phyloP scores from a whole-genome alignment of 2,113 vertebrate species.

The Gopherus flavomarginatus region DNA sequence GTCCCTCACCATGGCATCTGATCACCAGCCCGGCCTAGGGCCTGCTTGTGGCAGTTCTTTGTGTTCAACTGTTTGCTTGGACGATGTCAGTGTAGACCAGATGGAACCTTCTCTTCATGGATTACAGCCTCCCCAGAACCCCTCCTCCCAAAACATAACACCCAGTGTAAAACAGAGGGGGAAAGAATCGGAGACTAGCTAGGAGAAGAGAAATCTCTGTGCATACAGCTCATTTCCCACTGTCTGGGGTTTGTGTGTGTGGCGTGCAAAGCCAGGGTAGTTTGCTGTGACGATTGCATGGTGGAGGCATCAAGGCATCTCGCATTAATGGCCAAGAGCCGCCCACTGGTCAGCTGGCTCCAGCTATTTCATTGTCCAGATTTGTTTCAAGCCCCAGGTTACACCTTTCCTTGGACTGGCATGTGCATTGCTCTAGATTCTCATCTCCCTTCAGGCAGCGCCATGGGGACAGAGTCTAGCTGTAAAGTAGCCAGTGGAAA shows the following conservation, averaged over 20 bases:
- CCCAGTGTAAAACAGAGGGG: not conserved
- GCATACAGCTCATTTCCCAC: not conserved
- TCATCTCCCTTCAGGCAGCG: not conserved
- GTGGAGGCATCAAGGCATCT: not conserved
- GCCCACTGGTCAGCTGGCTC: not conserved
- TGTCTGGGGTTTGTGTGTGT: not conserved
- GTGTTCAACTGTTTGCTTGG: not conserved
- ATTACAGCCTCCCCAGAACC: not conserved
- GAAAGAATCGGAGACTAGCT: not conserved
- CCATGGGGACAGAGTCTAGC: not conserved
- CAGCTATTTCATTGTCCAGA: not conserved
- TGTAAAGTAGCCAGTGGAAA: not conserved
- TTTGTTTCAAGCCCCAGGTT: not conserved
- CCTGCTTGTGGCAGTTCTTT: not conserved
- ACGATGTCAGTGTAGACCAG: not conserved
- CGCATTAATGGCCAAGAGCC: not conserved
- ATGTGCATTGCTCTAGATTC: not conserved
- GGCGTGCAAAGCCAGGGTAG: not conserved
- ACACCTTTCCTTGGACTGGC: not conserved
- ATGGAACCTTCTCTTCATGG: not conserved
- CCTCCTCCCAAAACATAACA: too few relatives aligned
- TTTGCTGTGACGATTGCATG: not conserved
- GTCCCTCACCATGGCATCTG: not conserved
- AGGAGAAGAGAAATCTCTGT: not conserved
- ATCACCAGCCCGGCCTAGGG: not conserved